phyloP scores from a whole-genome alignment of 2,113 vertebrate genomes.

The Macrotis lagotis region DNA sequence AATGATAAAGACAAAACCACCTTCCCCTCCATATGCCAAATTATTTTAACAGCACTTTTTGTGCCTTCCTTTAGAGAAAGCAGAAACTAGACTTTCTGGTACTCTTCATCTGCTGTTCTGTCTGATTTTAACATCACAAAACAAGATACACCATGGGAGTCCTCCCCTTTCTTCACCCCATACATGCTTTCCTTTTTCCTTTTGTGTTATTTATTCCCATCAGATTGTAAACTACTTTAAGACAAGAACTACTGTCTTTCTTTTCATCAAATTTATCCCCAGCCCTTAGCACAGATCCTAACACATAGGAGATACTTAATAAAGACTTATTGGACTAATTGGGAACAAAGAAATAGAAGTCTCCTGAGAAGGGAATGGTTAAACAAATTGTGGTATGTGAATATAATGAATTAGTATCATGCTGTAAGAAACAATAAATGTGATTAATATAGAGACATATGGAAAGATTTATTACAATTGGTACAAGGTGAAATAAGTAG shows the following conservation, averaged over 20 bases:
- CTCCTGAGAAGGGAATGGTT: background rate
- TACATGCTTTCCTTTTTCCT: background rate
- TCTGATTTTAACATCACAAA: background rate
- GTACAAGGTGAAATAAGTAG: background rate
- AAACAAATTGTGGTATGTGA: background rate
- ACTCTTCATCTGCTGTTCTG: background rate
- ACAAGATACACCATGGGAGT: background rate
- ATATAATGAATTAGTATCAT: background rate
- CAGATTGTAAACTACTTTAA: background rate
- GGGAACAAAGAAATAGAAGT: background rate
- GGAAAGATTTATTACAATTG: background rate
- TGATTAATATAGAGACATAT: background rate
- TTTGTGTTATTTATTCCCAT: background rate
- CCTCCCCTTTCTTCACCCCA: no score
- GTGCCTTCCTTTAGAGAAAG: background rate
- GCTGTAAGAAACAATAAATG: background rate
- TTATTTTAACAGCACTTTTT: background rate
- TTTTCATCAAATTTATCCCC: background rate
- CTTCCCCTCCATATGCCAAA: background rate
- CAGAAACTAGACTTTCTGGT: background rate
- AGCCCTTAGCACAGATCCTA: background rate
- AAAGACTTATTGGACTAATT: background rate
- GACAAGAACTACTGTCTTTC: background rate
- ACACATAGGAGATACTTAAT: background rate
- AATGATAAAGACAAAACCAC: background rate